These are phyloP conservation scores for Eucera pruinosa DNA, from an alignment of 2,888 invertebrate species.

Conservation along the genomic window DNA sequence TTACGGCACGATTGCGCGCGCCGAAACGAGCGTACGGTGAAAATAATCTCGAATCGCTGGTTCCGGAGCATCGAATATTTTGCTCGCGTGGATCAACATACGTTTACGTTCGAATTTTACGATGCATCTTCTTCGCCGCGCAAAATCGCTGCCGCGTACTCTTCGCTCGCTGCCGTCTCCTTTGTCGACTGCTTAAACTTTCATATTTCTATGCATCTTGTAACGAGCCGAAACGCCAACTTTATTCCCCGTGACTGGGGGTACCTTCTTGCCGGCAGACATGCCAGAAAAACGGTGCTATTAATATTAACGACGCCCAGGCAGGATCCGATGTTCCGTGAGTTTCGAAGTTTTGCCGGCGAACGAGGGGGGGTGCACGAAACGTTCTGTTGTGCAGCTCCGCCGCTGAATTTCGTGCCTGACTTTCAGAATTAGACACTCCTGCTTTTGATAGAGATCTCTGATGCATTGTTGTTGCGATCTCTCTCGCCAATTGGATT, in stretches of 20 bases:
- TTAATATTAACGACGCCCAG: conserved; percentile 37
- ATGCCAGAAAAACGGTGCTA: conserved; percentile 23
- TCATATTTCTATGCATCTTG: conserved; percentile 64
- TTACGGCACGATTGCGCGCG: conserved; percentile 34
- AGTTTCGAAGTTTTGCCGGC: conserved; percentile 22
- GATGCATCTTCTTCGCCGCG: conserved; percentile 9
- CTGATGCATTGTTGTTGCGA: no score
- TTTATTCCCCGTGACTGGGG: conserved; percentile 38
- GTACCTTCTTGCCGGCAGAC: conserved; percentile 23
- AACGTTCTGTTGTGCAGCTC: conserved; percentile 4
- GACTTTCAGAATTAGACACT: background rate
- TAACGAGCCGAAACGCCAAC: conserved; percentile 37
- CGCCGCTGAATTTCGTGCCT: background rate
- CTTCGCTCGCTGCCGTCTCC: conserved; percentile 2
- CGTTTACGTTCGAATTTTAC: conserved; percentile 44
- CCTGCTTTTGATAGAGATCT: background rate
- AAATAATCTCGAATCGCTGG: conserved; percentile 4
- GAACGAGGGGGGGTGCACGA: background rate
- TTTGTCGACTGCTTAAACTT: conserved; percentile 55
- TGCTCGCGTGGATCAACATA: conserved; percentile 43
- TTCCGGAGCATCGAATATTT: conserved; percentile 21
- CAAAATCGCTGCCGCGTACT: conserved; percentile 8
- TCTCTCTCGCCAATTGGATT: no score
- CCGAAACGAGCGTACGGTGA: background rate
- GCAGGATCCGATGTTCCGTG: conserved; percentile 15